Evolutionary conservation across 2,797 vertebrate genomes (phyloP).

Genomic region (Sebastes iracundus): DNA sequence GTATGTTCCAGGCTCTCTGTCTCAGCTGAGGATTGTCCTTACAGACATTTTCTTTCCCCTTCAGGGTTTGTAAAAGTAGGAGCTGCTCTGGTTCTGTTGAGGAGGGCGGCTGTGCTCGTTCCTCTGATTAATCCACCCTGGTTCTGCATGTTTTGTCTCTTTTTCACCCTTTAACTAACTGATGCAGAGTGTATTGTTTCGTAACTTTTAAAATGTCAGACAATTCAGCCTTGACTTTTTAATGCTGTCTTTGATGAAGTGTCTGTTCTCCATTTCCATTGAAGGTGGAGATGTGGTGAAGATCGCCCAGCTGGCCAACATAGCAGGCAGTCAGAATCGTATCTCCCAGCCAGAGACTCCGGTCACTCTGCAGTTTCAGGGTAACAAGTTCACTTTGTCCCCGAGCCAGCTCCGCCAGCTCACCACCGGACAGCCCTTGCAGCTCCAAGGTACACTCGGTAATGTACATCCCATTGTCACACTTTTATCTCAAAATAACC

Average conservation of each 20-base stretch:
- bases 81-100: constrained; percentile 61
- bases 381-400: constrained; percentile 97
- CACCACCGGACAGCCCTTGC: constrained; percentile 95
- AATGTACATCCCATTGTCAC: constrained; percentile 67
- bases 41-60: constrained; percentile 49
- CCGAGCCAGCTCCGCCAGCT: constrained; percentile 97
- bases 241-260: constrained; percentile 2
- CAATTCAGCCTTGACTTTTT: neutral
- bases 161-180: constrained; percentile 84
- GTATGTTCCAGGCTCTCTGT: constrained; percentile 63
- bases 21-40: constrained; percentile 52
- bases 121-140: constrained; percentile 83
- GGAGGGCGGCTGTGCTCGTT: constrained; percentile 61
- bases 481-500: constrained; percentile 5
- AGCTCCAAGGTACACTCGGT: constrained; percentile 94
- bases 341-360: constrained; percentile 92
- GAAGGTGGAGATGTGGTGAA: constrained; percentile 93
- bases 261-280: constrained; percentile 23
- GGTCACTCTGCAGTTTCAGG: constrained; percentile 97
- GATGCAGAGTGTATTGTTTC: constrained; percentile 12
- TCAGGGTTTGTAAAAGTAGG: constrained; percentile 54
- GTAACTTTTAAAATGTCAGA: neutral
- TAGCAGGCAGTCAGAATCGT: constrained; percentile 87
- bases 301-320: constrained; percentile 89
- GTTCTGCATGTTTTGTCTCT: constrained; percentile 85